These are phyloP conservation scores for Forbesichthys agassizii DNA, from an alignment of 2,113 vertebrate species.

Conservation along the genomic window DNA sequence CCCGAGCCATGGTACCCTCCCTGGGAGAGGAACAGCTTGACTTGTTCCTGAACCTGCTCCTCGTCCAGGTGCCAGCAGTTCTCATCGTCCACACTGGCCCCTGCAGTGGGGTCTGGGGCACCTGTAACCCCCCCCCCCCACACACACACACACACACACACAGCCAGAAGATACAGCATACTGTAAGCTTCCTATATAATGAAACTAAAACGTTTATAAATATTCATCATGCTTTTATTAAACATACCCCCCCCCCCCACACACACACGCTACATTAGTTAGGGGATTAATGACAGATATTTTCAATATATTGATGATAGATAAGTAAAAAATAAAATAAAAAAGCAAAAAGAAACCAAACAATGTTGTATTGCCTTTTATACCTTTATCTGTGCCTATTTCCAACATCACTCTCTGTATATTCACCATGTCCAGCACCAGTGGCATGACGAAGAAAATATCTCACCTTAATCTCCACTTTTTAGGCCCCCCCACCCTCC, in stretches of 20 bases:
- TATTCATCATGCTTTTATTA: background rate
- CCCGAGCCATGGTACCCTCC: constrained; percentile 98
- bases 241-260: background rate
- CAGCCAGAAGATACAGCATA: background rate
- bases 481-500: too few relatives aligned
- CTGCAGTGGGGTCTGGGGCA: constrained; percentile 97
- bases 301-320: too few relatives aligned
- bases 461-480: too few relatives aligned
- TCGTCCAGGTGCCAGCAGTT: constrained; percentile 99
- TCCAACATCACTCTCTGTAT: background rate
- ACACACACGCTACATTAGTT: too few relatives aligned
- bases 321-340: too few relatives aligned
- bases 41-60: constrained; percentile 98
- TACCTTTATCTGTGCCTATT: too few relatives aligned
- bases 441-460: too few relatives aligned
- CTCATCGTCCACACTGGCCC: constrained; percentile 97
- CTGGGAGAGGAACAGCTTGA: constrained; percentile 97
- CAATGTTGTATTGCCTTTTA: too few relatives aligned
- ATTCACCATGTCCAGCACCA: too few relatives aligned
- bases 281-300: too few relatives aligned
- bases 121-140: constrained; percentile 70
- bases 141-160: constrained; percentile 5
- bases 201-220: background rate
- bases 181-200: too few relatives aligned
- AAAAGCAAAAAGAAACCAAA: too few relatives aligned